phyloP scores from a whole-genome alignment of 1,140 invertebrate genomes.

The Heliconius eleuchia region DNA sequence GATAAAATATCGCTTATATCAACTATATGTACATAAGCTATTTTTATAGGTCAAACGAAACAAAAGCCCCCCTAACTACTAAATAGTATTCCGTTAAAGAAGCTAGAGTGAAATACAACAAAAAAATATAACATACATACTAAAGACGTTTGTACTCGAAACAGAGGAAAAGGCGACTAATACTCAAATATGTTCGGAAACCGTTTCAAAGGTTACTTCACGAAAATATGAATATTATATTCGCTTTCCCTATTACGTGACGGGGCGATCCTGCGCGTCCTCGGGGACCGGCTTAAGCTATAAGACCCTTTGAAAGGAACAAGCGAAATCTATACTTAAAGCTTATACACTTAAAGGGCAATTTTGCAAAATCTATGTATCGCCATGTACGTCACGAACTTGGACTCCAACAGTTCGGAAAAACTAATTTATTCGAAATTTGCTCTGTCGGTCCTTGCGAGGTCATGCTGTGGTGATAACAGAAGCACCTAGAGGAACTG shows the following conservation, averaged over 20 bases:
- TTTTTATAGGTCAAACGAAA: neutral
- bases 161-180: slow-evolving; percentile 12
- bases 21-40: too few relatives aligned
- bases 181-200: slow-evolving; percentile 23
- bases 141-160: neutral
- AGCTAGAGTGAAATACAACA: neutral
- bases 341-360: neutral
- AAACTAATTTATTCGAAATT: slow-evolving; percentile 34
- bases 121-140: neutral
- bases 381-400: slow-evolving; percentile 27
- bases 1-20: too few relatives aligned
- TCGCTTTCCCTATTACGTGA: slow-evolving; percentile 31
- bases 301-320: slow-evolving; percentile 23
- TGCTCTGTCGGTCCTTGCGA: slow-evolving; percentile 27
- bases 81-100: neutral
- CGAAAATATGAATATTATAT: slow-evolving; percentile 38
- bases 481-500: slow-evolving; percentile 1
- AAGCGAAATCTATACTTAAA: slow-evolving; percentile 7
- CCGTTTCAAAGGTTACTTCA: slow-evolving; percentile 31
- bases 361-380: neutral
- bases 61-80: neutral
- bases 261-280: slow-evolving; percentile 29
- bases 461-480: slow-evolving; percentile 22
- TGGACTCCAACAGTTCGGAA: slow-evolving; percentile 25
- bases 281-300: slow-evolving; percentile 26